Conservation (phyloP, 1,140 invertebrate species). For the Apis florea region DNA sequence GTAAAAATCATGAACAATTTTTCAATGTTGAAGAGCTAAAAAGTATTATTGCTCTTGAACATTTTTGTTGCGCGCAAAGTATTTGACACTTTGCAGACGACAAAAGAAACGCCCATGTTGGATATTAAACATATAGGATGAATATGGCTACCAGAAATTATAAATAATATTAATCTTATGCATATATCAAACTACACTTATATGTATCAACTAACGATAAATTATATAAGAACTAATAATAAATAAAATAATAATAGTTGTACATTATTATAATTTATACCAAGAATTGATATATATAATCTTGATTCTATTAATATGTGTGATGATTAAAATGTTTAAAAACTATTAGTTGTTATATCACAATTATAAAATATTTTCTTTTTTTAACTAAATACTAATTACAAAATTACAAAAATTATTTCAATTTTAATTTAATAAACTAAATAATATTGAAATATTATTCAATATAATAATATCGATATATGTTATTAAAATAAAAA, state of each 20-base stretch:
- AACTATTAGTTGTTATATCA: background rate
- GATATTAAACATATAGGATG: conserved; percentile 21
- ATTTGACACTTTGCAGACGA: conserved; percentile 68
- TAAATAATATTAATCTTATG: conserved; percentile 47
- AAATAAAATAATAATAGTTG: background rate
- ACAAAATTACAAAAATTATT: background rate
- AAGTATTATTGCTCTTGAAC: conserved; percentile 16
- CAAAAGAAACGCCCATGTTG: conserved; percentile 68
- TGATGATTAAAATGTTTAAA: background rate
- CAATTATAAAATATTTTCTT: background rate
- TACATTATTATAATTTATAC: background rate
- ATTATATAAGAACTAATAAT: background rate
- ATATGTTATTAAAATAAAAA: background rate
- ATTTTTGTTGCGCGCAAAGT: conserved; percentile 47
- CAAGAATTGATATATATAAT: background rate
- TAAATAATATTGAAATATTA: background rate
- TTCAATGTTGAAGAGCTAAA: conserved; percentile 10
- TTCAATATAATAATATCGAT: no score
- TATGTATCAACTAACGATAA: background rate
- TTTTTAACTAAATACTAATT: background rate
- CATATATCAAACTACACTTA: background rate
- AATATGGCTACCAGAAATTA: conserved; percentile 59
- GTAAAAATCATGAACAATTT: background rate
- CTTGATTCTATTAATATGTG: background rate
- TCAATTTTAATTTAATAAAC: background rate